phyloP scores from a whole-genome alignment of 2,888 invertebrate genomes.

The Platycnemis pennipes region DNA sequence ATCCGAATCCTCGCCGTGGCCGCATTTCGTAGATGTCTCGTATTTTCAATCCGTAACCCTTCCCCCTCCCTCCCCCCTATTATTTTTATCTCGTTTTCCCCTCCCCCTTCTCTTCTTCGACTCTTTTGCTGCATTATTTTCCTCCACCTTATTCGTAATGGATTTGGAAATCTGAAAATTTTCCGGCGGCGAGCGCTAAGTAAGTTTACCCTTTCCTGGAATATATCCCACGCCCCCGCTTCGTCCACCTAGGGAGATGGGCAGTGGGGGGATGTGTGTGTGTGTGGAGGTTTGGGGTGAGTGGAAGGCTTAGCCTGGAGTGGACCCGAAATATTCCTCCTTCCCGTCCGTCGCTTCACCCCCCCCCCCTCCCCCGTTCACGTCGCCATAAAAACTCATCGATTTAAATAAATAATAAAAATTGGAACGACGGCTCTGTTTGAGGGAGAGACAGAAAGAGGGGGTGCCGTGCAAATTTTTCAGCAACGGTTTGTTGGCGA shows the following conservation, averaged over 20 bases:
- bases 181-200: conserved; percentile 49
- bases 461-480: conserved; percentile 23
- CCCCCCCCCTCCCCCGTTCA: background rate
- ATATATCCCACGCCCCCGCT: background rate
- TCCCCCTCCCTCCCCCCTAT: too few relatives aligned
- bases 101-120: too few relatives aligned
- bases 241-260: background rate
- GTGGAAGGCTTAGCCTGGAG: conserved; percentile 5
- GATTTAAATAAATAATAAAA: conserved; percentile 67
- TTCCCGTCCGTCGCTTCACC: background rate
- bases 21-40: conserved; percentile 23
- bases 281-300: background rate
- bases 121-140: conserved; percentile 24
- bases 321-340: background rate
- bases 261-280: background rate
- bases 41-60: too few relatives aligned
- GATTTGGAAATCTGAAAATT: conserved; percentile 65
- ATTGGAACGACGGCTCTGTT: conserved; percentile 42
- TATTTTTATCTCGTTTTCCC: too few relatives aligned
- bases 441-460: background rate
- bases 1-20: conserved; percentile 2
- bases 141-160: conserved; percentile 59
- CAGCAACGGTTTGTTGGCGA: background rate
- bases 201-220: conserved; percentile 61
- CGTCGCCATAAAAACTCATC: conserved; percentile 58